A percentile compares a stretch with the other conserved stretches of the same genome.
Evolutionary conservation across 2,113 vertebrate genomes (phyloP).

Genomic region (Rana temporaria): DNA sequence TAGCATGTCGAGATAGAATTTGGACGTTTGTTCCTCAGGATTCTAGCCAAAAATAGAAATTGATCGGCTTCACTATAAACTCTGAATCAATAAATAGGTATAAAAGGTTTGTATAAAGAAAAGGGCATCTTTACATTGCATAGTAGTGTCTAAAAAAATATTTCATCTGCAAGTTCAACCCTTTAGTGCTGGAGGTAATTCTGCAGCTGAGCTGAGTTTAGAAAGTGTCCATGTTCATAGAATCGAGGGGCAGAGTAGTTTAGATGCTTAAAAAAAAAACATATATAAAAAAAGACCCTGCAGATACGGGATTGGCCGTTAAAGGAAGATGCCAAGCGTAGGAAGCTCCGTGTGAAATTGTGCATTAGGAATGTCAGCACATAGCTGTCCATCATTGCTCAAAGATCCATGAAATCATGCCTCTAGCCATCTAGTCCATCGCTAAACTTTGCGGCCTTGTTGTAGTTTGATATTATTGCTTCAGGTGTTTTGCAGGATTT

Average conservation of each 20-base stretch:
- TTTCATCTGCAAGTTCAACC: conserved; percentile 29
- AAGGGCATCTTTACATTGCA: conserved; percentile 53
- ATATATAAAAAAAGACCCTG: neutral
- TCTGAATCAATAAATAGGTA: conserved; percentile 53
- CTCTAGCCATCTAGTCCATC: neutral
- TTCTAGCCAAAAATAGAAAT: neutral
- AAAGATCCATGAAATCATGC: neutral
- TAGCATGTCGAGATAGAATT: neutral
- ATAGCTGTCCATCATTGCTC: neutral
- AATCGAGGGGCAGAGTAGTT: neutral
- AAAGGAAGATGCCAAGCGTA: neutral
- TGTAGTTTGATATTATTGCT: conserved; percentile 5
- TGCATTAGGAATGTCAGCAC: conserved; percentile 35
- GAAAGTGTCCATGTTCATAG: neutral
- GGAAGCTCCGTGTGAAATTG: neutral
- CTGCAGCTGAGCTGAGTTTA: neutral
- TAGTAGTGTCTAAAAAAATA: conserved; percentile 56
- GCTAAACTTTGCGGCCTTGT: neutral
- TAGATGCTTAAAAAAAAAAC: neutral
- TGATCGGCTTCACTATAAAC: conserved; percentile 17
- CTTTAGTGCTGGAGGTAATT: neutral
- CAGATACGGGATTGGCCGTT: neutral
- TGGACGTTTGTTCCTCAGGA: neutral
- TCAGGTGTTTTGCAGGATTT: neutral
- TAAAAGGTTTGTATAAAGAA: conserved; percentile 52